A percentile compares a stretch with the other conserved stretches of the same genome.
phyloP scores from a whole-genome alignment of 2,888 invertebrate species.

The Pseudoips prasinana region DNA sequence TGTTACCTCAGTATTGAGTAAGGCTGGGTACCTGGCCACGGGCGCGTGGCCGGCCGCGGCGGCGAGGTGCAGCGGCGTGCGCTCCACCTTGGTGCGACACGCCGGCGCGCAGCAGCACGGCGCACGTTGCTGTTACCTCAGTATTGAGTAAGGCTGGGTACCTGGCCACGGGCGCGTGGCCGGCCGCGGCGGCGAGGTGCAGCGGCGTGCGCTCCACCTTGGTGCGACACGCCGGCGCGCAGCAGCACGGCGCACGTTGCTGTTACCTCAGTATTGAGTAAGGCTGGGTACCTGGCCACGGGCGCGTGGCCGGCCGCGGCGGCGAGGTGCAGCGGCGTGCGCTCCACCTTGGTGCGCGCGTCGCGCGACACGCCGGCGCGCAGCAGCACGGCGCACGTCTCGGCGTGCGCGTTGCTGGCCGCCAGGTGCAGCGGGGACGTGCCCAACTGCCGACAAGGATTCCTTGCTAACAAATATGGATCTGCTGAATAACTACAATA shows the following conservation, averaged over 20 bases:
- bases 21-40: no score
- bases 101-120: slow-evolving; percentile 91
- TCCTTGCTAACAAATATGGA: no score
- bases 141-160: no score
- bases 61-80: slow-evolving; percentile 95
- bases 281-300: slow-evolving; percentile 83
- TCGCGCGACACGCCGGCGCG: slow-evolving; percentile 94
- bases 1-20: no score
- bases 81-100: slow-evolving; percentile 93
- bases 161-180: slow-evolving; percentile 87
- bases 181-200: slow-evolving; percentile 93
- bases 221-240: slow-evolving; percentile 92
- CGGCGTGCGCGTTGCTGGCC: slow-evolving; percentile 87
- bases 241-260: slow-evolving; percentile 92
- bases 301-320: slow-evolving; percentile 90
- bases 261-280: no score
- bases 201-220: slow-evolving; percentile 94
- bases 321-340: slow-evolving; percentile 95
- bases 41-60: slow-evolving; percentile 90
- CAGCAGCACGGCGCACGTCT: slow-evolving; percentile 90
- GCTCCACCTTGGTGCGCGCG: slow-evolving; percentile 92
- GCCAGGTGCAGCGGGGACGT: slow-evolving; percentile 95
- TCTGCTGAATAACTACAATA: no score
- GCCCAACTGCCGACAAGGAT: slow-evolving; percentile 84
- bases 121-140: no score